These are phyloP conservation scores for Thecocarcelia acutangulata DNA, from an alignment of 2,888 invertebrate genomes.

Conservation along the genomic window DNA sequence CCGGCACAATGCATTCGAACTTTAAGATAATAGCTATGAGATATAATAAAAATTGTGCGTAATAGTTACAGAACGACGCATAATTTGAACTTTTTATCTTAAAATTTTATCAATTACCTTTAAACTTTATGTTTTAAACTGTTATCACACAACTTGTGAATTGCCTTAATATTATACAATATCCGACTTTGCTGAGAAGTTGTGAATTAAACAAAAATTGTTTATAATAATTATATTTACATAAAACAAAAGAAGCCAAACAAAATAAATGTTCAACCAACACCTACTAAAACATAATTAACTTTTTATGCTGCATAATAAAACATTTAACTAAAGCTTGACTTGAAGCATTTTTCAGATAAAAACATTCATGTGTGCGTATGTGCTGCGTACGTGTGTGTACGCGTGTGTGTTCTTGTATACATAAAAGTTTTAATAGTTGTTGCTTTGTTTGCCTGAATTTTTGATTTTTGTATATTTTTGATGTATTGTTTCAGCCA, in stretches of 20 bases:
- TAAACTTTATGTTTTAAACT: no score
- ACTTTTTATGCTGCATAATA: slow-evolving; percentile 25
- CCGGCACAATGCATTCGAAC: no score
- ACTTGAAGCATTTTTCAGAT: slow-evolving; percentile 29
- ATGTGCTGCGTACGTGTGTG: not conserved
- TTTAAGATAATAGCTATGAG: no score
- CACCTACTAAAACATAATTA: slow-evolving; percentile 56
- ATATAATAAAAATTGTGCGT: no score
- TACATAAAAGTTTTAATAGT: slow-evolving; percentile 4
- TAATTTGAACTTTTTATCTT: no score
- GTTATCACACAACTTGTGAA: no score
- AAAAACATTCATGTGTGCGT: not conserved
- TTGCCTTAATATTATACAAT: no score
- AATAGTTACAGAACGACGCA: no score
- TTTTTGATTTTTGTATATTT: slow-evolving; percentile 3
- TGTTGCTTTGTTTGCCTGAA: slow-evolving; percentile 13
- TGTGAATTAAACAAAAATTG: slow-evolving; percentile 25
- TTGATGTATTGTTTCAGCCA: not conserved
- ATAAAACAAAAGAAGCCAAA: slow-evolving; percentile 25
- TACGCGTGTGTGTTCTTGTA: not conserved
- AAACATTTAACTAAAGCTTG: slow-evolving; percentile 46
- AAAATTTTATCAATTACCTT: no score
- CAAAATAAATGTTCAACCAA: slow-evolving; percentile 49
- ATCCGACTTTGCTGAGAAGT: no score
- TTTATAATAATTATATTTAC: slow-evolving; percentile 52